Conservation (phyloP, 2,888 invertebrate genomes). For the Clivina fossor region DNA sequence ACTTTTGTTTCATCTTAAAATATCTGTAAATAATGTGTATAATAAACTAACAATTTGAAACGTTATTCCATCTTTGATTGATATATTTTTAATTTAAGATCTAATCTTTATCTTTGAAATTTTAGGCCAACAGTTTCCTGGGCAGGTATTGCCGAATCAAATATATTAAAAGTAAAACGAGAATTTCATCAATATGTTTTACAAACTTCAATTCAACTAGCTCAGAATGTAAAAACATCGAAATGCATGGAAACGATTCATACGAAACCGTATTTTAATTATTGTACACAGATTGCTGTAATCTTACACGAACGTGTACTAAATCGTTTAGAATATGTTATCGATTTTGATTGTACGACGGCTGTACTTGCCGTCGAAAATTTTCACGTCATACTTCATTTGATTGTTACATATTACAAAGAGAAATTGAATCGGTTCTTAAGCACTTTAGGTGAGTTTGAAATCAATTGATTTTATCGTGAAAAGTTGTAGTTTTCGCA, state of each 20-base stretch:
- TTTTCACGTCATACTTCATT: constrained; percentile 55
- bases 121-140: constrained; percentile 58
- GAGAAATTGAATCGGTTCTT: constrained; percentile 53
- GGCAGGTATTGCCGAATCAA: constrained; percentile 57
- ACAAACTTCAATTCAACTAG: constrained; percentile 51
- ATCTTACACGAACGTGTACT: constrained; percentile 54
- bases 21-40: too few relatives aligned
- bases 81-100: too few relatives aligned
- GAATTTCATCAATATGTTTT: constrained; percentile 64
- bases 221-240: constrained; percentile 50
- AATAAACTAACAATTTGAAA: too few relatives aligned
- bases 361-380: constrained; percentile 61
- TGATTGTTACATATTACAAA: constrained; percentile 49
- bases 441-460: constrained; percentile 50
- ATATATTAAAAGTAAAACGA: constrained; percentile 55
- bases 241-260: constrained; percentile 47
- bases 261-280: constrained; percentile 46
- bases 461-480: too few relatives aligned
- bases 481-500: too few relatives aligned
- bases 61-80: too few relatives aligned
- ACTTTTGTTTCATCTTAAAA: too few relatives aligned
- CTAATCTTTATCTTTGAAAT: too few relatives aligned
- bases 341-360: constrained; percentile 60
- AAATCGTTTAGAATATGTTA: constrained; percentile 57
- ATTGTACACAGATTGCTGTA: constrained; percentile 50